Percentiles rank a stretch among this genome's conserved stretches.
Conservation (phyloP, 2,113 vertebrate genomes). For the Ammodytes dubius region DNA sequence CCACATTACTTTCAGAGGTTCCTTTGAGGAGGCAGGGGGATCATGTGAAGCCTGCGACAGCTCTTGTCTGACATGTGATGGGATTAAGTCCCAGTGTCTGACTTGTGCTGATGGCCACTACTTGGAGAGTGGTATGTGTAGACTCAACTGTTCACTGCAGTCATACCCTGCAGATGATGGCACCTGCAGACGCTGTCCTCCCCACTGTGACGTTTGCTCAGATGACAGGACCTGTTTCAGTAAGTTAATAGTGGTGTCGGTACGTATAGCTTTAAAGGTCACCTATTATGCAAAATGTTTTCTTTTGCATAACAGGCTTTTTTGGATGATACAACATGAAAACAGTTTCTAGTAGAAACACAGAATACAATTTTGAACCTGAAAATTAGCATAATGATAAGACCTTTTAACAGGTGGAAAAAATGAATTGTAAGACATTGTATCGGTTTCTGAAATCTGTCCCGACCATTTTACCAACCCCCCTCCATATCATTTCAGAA, state of each 20-base stretch:
- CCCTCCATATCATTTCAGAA: slow-evolving; percentile 64
- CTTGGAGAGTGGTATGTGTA: slow-evolving; percentile 78
- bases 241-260: slow-evolving; percentile 56
- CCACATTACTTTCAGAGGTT: slow-evolving; percentile 74
- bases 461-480: background rate
- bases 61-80: slow-evolving; percentile 85
- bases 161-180: slow-evolving; percentile 80
- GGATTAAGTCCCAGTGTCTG: slow-evolving; percentile 79
- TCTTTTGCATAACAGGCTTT: no score
- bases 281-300: no score
- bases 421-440: background rate
- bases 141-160: slow-evolving; percentile 80
- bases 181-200: slow-evolving; percentile 80
- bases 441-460: background rate
- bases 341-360: no score
- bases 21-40: slow-evolving; percentile 78
- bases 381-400: no score
- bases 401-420: no score
- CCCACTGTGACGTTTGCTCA: slow-evolving; percentile 83
- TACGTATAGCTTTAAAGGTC: background rate
- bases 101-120: slow-evolving; percentile 81
- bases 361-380: no score
- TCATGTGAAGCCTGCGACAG: slow-evolving; percentile 80
- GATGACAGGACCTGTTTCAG: slow-evolving; percentile 81
- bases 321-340: no score